Conservation (phyloP, 1,140 invertebrate species). For the Polypedilum pembai region DNA sequence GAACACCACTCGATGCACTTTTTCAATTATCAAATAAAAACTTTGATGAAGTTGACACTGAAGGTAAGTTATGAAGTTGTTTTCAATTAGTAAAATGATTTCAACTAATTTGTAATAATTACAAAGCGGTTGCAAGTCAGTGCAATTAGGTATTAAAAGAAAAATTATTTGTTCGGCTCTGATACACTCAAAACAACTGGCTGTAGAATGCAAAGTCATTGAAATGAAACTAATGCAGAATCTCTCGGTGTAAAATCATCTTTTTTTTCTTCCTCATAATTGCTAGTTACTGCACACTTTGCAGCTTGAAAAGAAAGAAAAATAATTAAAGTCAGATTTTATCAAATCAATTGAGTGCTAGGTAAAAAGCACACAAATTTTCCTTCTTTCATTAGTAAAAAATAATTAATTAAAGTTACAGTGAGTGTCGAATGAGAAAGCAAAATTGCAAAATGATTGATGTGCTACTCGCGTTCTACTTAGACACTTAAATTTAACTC, state of each 20-base stretch:
- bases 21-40: conserved; percentile 98
- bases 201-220: conserved; percentile 1
- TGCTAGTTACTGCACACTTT: too few species aligned
- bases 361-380: too few species aligned
- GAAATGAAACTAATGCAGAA: neutral
- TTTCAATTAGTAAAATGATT: too few species aligned
- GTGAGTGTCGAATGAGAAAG: neutral
- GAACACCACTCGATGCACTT: conserved; percentile 62
- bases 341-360: too few species aligned
- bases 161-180: neutral
- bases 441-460: conserved; percentile 21
- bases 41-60: conserved; percentile 73
- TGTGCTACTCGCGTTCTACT: conserved; percentile 8
- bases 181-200: too few species aligned
- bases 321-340: too few species aligned
- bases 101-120: conserved; percentile 16
- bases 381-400: neutral
- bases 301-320: too few species aligned
- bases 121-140: neutral
- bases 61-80: conserved; percentile 51
- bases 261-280: too few species aligned
- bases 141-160: neutral
- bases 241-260: too few species aligned
- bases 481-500: too few species aligned
- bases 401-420: neutral